A percentile compares a stretch with the other conserved stretches of the same genome.
Conservation (phyloP, 2,113 vertebrate species). For the Tragelaphus scriptus region DNA sequence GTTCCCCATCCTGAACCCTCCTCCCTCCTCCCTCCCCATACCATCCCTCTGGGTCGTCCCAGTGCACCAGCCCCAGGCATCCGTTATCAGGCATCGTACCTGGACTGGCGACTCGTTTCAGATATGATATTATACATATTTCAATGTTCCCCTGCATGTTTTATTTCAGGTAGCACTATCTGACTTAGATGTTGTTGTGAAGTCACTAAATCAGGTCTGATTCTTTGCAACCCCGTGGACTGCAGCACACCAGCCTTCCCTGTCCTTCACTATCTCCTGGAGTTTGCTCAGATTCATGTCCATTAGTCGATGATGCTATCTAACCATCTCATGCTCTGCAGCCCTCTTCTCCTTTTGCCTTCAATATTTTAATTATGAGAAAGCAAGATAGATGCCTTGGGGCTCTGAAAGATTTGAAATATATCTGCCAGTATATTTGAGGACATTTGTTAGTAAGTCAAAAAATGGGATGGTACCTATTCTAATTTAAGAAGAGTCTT, state of each 20-base stretch:
- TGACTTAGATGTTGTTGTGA: background rate
- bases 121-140: too few species aligned
- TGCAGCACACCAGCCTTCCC: background rate
- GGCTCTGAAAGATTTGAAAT: background rate
- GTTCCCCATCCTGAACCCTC: too few species aligned
- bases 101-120: too few species aligned
- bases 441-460: background rate
- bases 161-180: background rate
- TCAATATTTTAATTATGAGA: background rate
- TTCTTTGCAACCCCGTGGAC: background rate
- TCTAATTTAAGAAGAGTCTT: background rate
- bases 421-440: background rate
- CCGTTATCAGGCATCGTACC: too few species aligned
- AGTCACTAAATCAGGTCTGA: background rate
- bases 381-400: background rate
- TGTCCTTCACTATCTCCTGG: background rate
- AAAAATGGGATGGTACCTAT: background rate
- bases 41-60: too few species aligned
- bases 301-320: background rate
- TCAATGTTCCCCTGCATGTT: background rate
- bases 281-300: background rate
- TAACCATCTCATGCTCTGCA: background rate
- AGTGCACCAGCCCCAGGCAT: too few species aligned
- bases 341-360: background rate
- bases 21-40: too few species aligned